Evolutionary conservation across 2,797 vertebrate species (phyloP), one percentile per base, ranked within the genome.

Genomic region (Melanotaenia parkinsoni): DNA sequence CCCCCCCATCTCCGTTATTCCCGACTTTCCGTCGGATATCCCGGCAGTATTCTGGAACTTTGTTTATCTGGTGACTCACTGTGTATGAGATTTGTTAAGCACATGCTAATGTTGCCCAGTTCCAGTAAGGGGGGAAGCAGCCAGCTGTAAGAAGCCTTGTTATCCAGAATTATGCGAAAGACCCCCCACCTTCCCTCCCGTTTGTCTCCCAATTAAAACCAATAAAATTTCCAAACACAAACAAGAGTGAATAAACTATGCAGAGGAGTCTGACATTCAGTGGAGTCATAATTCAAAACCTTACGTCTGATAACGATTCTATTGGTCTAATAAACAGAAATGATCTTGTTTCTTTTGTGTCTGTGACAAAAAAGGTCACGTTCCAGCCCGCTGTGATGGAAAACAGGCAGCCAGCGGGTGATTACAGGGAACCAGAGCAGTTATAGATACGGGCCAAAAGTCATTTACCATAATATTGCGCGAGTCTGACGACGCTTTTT

Each of bases 11-110:
- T 54, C 70, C 82, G 71, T 75, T 85, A 81, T 92, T 91, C 86
- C 89, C 84, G 83, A 91, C 86, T 89, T 90, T 91, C 91, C 90
- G 88, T 89, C 86, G 87, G 89, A 91, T 81, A 86, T 92, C 89
- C 91, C 83, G 76, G 85, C 87, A 84, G 81, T 74, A 84, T 76
- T 54, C 61, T 81, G 81, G 71, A 85, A 82, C 80, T 86, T 86
- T 90, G 85, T 90, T 91, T 88, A 84, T 84, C 79, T 87, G 83
- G 83, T 93, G 92, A 94, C 67, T 94, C 93, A 93, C 38, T 86
- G 81, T 91, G 77, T 89, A 79, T 80, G 79, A 82, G 86, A 88
- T 90, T 85, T 87, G 88, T 91, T 85, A 75, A 91, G 86, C 87
- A 89, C 82, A 91, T 89, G 90, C 67, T 82, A 88, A 90, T 80